Evolutionary conservation across 1,140 invertebrate genomes (phyloP), one percentile per base, ranked within the genome.

Genomic region (Plectus sambesii): DNA sequence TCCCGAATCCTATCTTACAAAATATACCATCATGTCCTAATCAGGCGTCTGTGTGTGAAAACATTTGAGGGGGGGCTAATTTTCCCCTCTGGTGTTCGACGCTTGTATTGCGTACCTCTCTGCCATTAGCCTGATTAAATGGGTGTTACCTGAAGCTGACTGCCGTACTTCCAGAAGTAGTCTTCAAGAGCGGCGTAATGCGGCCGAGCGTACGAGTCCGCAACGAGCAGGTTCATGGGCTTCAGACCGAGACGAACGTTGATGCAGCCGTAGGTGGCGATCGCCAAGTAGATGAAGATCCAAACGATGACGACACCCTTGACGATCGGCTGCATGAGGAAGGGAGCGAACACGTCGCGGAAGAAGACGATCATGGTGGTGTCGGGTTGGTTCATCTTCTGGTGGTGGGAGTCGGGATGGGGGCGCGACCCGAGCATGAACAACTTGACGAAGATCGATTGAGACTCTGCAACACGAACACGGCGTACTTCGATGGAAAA

Each of bases 211-310:
- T 58, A 58, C 5, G 56, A 58, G 17, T 58, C 55, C 9, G 43
- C 37, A 9, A 58, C 56, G 1, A 58, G 45, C 3, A 58, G 35
- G 23, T 58, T 58, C 9, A 58, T 51, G 1, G 56, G 56, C 26
- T 58, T 51, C 33, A 58, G 36, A 8, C 56, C 56, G 35, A 57
- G 52, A 17, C 47, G 38, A 8, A 55, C 15, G 9, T 9, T 24
- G 8, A 9, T 6, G 0, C 86, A 78, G 1, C 87, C 87, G 71
- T 87, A 93, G 37, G 84, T 78, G 1, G 86, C 85, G 1, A 86
- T 83, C 1, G 76, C 78, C 1, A 93, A 63, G 63, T 93, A 94
- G 0, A 77, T 72, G 4, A 78, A 73, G 69, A 93, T 93, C 12
- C 82, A 71, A 0, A 87, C 19, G 2, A 89, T 78, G 8, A 88